A percentile compares a stretch with the other conserved stretches of the same genome.
Evolutionary conservation across 2,797 vertebrate genomes (phyloP).

Genomic region (Acanthopagrus latus): DNA sequence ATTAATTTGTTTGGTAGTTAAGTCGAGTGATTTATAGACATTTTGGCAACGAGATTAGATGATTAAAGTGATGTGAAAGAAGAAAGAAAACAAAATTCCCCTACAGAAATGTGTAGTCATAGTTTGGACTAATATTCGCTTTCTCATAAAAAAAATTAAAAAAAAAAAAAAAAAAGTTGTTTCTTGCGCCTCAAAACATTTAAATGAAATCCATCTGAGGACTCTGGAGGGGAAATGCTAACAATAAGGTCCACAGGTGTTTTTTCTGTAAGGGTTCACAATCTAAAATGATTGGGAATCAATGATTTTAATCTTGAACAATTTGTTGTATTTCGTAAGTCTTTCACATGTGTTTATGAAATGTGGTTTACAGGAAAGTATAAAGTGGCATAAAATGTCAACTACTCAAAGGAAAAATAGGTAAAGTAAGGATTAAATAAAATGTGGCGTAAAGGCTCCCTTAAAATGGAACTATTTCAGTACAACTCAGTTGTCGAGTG

Average conservation of each 20-base stretch:
- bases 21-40: not conserved
- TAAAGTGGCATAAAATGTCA: not conserved
- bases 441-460: not conserved
- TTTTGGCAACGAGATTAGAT: not conserved
- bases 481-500: not conserved
- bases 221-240: not conserved
- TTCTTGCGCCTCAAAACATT: constrained; percentile 1
- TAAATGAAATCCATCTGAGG: constrained; percentile 16
- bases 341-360: not conserved
- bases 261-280: not conserved
- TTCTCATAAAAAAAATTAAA: constrained; percentile 1
- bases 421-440: not conserved
- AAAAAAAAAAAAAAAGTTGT: not conserved
- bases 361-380: not conserved
- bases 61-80: not conserved
- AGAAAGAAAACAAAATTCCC: not conserved
- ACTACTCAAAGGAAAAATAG: not conserved
- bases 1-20: not conserved
- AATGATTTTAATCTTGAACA: not conserved
- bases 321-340: not conserved
- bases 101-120: not conserved
- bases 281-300: not conserved
- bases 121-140: constrained; percentile 18
- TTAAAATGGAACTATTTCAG: not conserved
- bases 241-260: not conserved